Evolutionary conservation across 2,797 vertebrate genomes (phyloP).

Genomic region (Acrossocheilus wenchowensis): DNA sequence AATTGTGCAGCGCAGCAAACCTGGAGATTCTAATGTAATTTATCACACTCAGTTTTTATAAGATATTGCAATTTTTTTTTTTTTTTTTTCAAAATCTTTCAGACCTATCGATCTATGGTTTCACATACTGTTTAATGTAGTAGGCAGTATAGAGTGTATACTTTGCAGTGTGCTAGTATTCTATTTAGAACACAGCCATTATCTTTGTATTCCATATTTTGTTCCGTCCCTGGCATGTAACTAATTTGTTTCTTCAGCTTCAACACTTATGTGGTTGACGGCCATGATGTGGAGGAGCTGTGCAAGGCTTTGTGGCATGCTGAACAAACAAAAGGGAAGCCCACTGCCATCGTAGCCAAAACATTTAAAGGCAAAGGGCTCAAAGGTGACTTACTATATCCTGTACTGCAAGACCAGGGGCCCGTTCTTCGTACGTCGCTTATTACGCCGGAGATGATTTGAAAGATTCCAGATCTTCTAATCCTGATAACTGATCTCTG

Average conservation of each 20-base stretch:
- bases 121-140: background rate
- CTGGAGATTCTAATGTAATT: too few relatives aligned
- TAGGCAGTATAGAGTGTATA: background rate
- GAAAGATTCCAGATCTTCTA: too few relatives aligned
- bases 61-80: too few relatives aligned
- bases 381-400: constrained; percentile 73
- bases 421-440: too few relatives aligned
- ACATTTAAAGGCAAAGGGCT: constrained; percentile 88
- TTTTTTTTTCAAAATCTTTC: background rate
- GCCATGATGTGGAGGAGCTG: constrained; percentile 85
- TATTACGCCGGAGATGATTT: too few relatives aligned
- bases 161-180: background rate
- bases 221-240: background rate
- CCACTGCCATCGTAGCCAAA: constrained; percentile 89
- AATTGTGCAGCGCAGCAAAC: background rate
- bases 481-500: too few relatives aligned
- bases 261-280: constrained; percentile 88
- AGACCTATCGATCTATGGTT: background rate
- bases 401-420: background rate
- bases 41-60: too few relatives aligned
- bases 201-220: constrained; percentile 1
- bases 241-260: constrained; percentile 74
- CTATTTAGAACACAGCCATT: background rate
- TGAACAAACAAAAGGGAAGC: constrained; percentile 82
- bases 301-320: constrained; percentile 86